These are phyloP conservation scores for Coelogynopora nodosa DNA, from an alignment of 2,888 invertebrate species.

Conservation along the genomic window DNA sequence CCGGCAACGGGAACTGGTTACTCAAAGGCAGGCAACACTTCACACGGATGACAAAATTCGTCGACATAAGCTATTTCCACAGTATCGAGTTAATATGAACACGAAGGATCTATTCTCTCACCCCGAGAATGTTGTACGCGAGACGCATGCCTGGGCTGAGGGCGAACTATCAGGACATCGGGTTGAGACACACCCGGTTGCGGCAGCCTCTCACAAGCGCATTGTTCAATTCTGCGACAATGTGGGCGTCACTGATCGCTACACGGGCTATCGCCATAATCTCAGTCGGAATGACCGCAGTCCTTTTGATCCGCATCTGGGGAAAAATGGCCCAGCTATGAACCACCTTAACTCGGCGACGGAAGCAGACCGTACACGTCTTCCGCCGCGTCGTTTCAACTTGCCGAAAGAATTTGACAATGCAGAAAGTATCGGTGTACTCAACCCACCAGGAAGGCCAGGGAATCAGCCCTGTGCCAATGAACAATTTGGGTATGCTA, in stretches of 20 bases:
- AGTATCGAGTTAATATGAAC: conserved; percentile 16
- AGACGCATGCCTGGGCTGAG: conserved; percentile 66
- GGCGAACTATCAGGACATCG: conserved; percentile 40
- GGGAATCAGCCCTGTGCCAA: too few relatives aligned
- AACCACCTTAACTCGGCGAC: conserved; percentile 38
- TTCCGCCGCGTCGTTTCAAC: conserved; percentile 27
- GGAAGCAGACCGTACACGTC: conserved; percentile 29
- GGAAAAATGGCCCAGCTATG: not conserved
- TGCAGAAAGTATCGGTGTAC: conserved; percentile 15
- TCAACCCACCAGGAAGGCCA: conserved; percentile 40
- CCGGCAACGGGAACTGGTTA: conserved; percentile 35
- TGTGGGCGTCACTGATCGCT: conserved; percentile 60
- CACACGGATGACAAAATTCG: conserved; percentile 4
- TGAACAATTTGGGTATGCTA: too few relatives aligned
- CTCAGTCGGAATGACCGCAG: conserved; percentile 44
- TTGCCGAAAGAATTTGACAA: conserved; percentile 27
- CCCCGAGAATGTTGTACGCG: conserved; percentile 63
- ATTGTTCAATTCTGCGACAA: conserved; percentile 59
- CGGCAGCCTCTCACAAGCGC: conserved; percentile 54
- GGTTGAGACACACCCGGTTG: conserved; percentile 54
- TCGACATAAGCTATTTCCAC: not conserved
- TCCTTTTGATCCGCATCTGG: not conserved
- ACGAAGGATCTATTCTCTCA: not conserved
- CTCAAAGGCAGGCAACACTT: conserved; percentile 33
- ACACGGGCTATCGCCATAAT: conserved; percentile 59